Evolutionary conservation across 1,140 invertebrate species (phyloP).

Genomic region (Epicauta chinensis): DNA sequence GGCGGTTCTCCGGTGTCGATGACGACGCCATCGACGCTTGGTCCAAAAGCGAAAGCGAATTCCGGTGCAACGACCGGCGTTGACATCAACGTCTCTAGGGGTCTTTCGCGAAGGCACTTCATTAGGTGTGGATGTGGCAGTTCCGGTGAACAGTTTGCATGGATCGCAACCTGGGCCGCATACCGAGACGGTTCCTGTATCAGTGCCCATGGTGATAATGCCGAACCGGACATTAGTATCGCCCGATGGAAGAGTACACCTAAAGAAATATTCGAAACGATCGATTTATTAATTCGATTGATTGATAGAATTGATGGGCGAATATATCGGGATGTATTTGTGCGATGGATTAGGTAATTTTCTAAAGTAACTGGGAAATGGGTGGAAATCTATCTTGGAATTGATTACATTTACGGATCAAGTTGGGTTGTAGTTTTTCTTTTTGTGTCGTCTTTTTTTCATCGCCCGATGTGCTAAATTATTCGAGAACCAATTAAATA

Average conservation of each 20-base stretch:
- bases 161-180: conserved; percentile 75
- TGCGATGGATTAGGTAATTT: too few relatives aligned
- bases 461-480: too few relatives aligned
- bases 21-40: conserved; percentile 86
- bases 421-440: too few relatives aligned
- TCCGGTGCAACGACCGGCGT: conserved; percentile 72
- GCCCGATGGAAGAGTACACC: conserved; percentile 87
- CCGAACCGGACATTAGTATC: conserved; percentile 91
- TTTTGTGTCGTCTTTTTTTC: too few relatives aligned
- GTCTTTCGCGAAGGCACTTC: conserved; percentile 75
- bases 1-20: conserved; percentile 66
- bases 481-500: too few relatives aligned
- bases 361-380: too few relatives aligned
- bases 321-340: too few relatives aligned
- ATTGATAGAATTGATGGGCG: too few relatives aligned
- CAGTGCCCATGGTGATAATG: conserved; percentile 87
- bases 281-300: too few relatives aligned
- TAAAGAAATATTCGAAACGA: conserved; percentile 42
- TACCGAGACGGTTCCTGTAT: conserved; percentile 82
- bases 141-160: conserved; percentile 80
- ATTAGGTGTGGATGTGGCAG: conserved; percentile 66
- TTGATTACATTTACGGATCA: too few relatives aligned
- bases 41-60: conserved; percentile 82
- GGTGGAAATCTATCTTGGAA: too few relatives aligned
- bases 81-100: conserved; percentile 64